Conservation (phyloP, 2,888 invertebrate genomes). For the Hydriomena furcata region DNA sequence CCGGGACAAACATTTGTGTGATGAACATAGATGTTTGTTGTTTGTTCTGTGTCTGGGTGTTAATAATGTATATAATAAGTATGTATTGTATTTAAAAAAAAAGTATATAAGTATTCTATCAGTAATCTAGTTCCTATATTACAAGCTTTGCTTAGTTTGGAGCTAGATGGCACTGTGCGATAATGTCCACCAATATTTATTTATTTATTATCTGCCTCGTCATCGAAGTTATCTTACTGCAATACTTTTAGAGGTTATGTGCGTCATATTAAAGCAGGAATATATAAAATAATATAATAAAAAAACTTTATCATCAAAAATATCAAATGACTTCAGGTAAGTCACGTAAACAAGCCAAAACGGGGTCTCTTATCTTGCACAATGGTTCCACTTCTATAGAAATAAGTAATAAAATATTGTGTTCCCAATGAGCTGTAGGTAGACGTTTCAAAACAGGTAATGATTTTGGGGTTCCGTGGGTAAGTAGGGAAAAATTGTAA, state of each 20-base stretch:
- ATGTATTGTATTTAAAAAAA: too few relatives aligned
- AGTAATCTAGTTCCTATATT: too few relatives aligned
- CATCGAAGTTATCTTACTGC: neutral
- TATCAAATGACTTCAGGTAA: constrained; percentile 19
- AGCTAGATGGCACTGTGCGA: too few relatives aligned
- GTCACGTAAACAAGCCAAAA: constrained; percentile 31
- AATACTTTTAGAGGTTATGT: too few relatives aligned
- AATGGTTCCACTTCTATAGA: constrained; percentile 38
- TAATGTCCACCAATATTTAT: too few relatives aligned
- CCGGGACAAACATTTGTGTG: too few relatives aligned
- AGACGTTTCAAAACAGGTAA: constrained; percentile 31
- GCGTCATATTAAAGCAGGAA: neutral
- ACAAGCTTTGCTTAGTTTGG: too few relatives aligned
- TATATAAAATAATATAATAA: constrained; percentile 5
- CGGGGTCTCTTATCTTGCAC: constrained; percentile 31
- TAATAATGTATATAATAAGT: too few relatives aligned
- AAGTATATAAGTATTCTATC: too few relatives aligned
- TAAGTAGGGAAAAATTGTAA: neutral
- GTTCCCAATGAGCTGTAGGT: constrained; percentile 37
- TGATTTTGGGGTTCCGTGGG: constrained; percentile 23
- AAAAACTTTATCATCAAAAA: constrained; percentile 16
- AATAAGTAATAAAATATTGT: constrained; percentile 37
- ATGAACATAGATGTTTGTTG: too few relatives aligned
- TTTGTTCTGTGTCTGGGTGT: too few relatives aligned
- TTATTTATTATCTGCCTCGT: too few relatives aligned